Percentiles rank a stretch among this genome's conserved stretches.
Evolutionary conservation across 2,888 invertebrate genomes (phyloP).

Genomic region (Lasioglossum oenotherae): DNA sequence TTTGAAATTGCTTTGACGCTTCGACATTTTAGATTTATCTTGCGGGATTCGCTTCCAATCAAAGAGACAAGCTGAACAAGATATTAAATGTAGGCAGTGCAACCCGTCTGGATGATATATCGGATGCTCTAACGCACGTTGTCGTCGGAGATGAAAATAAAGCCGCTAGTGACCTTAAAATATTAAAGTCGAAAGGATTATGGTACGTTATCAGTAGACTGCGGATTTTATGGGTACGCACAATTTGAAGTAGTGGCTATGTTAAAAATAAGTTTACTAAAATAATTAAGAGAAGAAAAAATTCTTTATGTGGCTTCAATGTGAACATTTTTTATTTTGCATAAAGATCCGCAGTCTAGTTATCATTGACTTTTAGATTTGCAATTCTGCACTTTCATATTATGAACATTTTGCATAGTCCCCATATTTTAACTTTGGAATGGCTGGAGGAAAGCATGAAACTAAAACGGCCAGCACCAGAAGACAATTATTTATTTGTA

Average conservation of each 20-base stretch:
- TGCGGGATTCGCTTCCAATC: conserved; percentile 88
- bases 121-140: conserved; percentile 92
- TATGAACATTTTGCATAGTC: conserved; percentile 79
- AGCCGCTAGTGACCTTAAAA: conserved; percentile 85
- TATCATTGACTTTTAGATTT: neutral
- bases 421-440: conserved; percentile 88
- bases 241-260: no score
- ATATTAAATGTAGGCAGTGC: conserved; percentile 93
- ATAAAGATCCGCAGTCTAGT: neutral
- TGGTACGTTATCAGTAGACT: conserved; percentile 68
- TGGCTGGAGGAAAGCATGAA: conserved; percentile 92
- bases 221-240: no score
- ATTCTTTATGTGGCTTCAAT: no score
- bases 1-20: neutral
- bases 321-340: no score
- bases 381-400: conserved; percentile 6
- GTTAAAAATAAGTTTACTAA: no score
- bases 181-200: conserved; percentile 76
- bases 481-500: conserved; percentile 84
- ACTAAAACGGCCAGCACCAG: conserved; percentile 86
- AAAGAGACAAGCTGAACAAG: conserved; percentile 89
- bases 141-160: conserved; percentile 88
- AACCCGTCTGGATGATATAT: conserved; percentile 91
- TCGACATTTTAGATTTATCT: conserved; percentile 87
- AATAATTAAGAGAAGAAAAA: no score